Evolutionary conservation across 92 coral and sea anemone genomes (phyloP).

Genomic region (Diadumene lineata): DNA sequence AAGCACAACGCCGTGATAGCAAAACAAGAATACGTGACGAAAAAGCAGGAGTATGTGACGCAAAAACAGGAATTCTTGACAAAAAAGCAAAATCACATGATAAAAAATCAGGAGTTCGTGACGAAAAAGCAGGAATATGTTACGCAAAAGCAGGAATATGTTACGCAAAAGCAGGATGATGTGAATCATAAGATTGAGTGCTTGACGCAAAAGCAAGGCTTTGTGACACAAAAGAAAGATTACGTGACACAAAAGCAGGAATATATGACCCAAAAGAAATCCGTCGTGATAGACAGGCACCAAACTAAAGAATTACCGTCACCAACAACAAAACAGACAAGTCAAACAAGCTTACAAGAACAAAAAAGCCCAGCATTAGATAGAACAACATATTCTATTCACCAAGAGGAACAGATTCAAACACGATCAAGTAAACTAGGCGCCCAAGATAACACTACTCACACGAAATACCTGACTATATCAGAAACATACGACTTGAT

Average conservation of each 20-base stretch:
- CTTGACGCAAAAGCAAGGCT: neutral
- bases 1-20: neutral
- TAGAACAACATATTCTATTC: neutral
- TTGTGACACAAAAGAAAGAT: neutral
- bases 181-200: no score
- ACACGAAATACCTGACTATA: conserved; percentile 1
- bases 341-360: neutral
- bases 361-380: neutral
- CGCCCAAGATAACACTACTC: conserved; percentile 3
- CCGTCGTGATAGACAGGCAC: neutral
- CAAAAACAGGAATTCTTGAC: neutral
- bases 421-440: neutral
- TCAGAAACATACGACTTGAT: conserved; percentile 9
- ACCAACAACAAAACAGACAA: neutral
- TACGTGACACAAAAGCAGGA: neutral
- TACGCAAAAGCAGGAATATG: neutral
- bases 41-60: neutral
- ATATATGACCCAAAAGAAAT: neutral
- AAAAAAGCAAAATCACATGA: neutral
- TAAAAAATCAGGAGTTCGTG: neutral
- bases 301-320: neutral
- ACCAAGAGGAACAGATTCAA: neutral
- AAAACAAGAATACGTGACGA: neutral
- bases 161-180: neutral
- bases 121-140: neutral